These are phyloP conservation scores for Notothenia rossii DNA, from an alignment of 2,113 vertebrate species.

Conservation along the genomic window DNA sequence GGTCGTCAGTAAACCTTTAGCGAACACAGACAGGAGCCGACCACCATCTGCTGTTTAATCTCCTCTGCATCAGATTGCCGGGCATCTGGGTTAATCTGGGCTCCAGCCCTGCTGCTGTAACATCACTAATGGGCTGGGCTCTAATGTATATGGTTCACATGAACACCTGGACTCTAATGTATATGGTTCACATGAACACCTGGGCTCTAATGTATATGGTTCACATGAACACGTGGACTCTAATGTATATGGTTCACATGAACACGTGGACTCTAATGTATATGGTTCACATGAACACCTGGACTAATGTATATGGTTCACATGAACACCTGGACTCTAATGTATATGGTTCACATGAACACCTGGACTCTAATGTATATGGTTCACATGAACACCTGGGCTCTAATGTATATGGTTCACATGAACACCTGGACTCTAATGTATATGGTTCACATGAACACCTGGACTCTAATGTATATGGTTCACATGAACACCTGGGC, in stretches of 20 bases:
- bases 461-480: no score
- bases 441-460: no score
- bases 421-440: no score
- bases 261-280: no score
- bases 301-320: not conserved
- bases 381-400: no score
- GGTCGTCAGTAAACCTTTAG: not conserved
- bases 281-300: not conserved
- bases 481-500: not conserved
- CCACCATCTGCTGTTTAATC: constrained; percentile 75
- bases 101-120: constrained; percentile 45
- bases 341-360: not conserved
- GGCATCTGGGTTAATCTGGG: constrained; percentile 73
- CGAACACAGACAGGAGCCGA: constrained; percentile 12
- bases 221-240: no score
- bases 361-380: not conserved
- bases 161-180: not conserved
- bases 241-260: no score
- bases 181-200: no score
- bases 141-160: constrained; percentile 10
- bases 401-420: no score
- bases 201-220: no score
- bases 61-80: constrained; percentile 35
- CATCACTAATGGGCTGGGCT: not conserved
- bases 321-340: not conserved